A percentile compares a stretch with the other conserved stretches of the same genome.
Evolutionary conservation across 2,113 vertebrate species (phyloP).

Genomic region (Myrmecophaga tridactyla): DNA sequence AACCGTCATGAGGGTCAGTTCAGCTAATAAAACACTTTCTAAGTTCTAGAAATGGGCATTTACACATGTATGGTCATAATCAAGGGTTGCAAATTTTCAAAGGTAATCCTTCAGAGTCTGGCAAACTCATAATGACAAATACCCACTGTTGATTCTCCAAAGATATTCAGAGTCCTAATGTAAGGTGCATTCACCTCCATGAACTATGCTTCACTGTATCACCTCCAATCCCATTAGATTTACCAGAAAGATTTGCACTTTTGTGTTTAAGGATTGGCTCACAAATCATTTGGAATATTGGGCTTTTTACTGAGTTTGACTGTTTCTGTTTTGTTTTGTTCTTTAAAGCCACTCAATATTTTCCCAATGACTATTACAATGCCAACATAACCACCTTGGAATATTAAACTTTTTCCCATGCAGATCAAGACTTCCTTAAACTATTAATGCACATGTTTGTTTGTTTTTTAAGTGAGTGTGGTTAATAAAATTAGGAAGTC

Average conservation of each 20-base stretch:
- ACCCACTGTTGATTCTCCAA: neutral
- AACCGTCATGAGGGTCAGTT: neutral
- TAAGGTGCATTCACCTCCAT: neutral
- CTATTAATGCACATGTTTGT: neutral
- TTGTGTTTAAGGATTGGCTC: neutral
- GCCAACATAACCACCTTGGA: neutral
- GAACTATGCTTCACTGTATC: neutral
- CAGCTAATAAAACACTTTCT: neutral
- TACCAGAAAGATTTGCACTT: neutral
- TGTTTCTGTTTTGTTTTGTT: neutral
- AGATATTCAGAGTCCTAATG: neutral
- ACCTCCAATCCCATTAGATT: neutral
- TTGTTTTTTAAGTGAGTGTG: neutral
- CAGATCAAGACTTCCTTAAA: neutral
- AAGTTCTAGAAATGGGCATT: neutral
- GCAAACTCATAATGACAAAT: neutral
- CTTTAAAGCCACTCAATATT: neutral
- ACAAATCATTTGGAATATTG: neutral
- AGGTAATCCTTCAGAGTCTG: neutral
- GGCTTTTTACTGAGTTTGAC: neutral
- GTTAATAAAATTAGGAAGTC: conserved; percentile 53
- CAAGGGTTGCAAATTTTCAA: neutral
- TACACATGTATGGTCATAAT: no score
- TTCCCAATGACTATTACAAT: neutral
- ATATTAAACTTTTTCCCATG: neutral